Evolutionary conservation across 2,797 vertebrate genomes (phyloP), one percentile per base, ranked within the genome.

Genomic region (Poliocrania exsul): DNA sequence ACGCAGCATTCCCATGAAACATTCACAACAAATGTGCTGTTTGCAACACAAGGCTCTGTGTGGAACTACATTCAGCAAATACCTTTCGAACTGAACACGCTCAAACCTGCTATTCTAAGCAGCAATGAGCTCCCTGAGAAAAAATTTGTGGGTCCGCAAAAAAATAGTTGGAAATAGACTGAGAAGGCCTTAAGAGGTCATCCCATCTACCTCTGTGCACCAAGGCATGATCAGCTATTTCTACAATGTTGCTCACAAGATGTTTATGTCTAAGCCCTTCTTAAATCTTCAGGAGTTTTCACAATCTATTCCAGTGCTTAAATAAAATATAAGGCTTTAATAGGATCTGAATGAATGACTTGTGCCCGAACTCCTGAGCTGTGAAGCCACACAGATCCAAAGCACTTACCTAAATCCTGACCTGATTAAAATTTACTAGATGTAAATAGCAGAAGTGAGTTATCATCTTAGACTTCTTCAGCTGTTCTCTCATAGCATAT

Each of bases 251-350:
- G 4, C 61, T 90, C 69, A 56, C 40, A 69, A 81, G 38, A 81
- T 7, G 7, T 83, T 71, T 69, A 78, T 51, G 38, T 58, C 62
- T 82, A 93, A 83, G 15, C 26, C 35, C 65, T 83, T 58, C 65
- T 95, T 93, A 90, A 87, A 88, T 64, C 81, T 87, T 85, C 74
- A 91, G 33, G 33, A 87, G 72, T 86, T 90, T 91, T 92, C 61
- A 87, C 19, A 64, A 67, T 24, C 89, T 95, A 91, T 65, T 79
- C 35, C 49, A 92, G 28, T 44, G 71, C 61, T 89, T 91, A 95
- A 92, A 80, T 88, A 90, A 93, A 96, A 95, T 75, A 66, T 16
- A 88, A 91, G 54, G 77, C 86, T 95, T 81, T 95, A 95, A 86
- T 81, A 95, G 77, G 85, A 94, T 92, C 38, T 81, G 87, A 93